Evolutionary conservation across 2,113 vertebrate species (phyloP), one percentile per base, ranked within the genome.

Genomic region (Chinchilla lanigera): DNA sequence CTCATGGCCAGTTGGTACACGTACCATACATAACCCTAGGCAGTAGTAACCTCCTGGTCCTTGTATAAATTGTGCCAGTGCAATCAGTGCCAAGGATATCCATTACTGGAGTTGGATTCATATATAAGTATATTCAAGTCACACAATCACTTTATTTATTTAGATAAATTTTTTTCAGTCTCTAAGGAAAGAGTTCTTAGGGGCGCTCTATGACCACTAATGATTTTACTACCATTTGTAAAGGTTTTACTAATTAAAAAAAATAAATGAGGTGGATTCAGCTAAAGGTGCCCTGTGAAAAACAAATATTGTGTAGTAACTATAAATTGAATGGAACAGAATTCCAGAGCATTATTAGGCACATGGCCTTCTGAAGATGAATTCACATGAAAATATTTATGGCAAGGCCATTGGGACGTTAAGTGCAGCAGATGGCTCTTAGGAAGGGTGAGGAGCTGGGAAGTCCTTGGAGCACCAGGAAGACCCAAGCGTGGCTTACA

Each of bases 121-220:
- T 47, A 1, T 38, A 67, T 86, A 97, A 86, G 97, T 92, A 94
- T 96, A 95, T 97, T 95, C 80, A 81, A 86, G 38, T 86, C 67
- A 67, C 93, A 56, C 73, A 30, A 61, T 26, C 58, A 82, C 82
- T 97, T 92, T 67, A 50, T 69, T 95, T 93, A 60, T 81, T 94
- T 81, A 85, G 20, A 81, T 35, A 88, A 77, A 52, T 52, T 71
- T 95, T 92, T 94, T 96, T 97, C 63, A 88, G 78, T 22, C 67
- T 11, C 69, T 65, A 1, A 52, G 22, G 65, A 94, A 87, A 85
- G 35, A 82, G 3, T 50, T 90, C 56, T 77, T 89, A 41, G 50
- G 58, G n/a, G 11, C 3, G 73, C 9, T 90, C 75, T 95, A 10
- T 83, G 38, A 78, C 44, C 35, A 56, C 38, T 35, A 41, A 13